Evolutionary conservation across 2,888 invertebrate genomes (phyloP).

Genomic region (Pheosia tremula): DNA sequence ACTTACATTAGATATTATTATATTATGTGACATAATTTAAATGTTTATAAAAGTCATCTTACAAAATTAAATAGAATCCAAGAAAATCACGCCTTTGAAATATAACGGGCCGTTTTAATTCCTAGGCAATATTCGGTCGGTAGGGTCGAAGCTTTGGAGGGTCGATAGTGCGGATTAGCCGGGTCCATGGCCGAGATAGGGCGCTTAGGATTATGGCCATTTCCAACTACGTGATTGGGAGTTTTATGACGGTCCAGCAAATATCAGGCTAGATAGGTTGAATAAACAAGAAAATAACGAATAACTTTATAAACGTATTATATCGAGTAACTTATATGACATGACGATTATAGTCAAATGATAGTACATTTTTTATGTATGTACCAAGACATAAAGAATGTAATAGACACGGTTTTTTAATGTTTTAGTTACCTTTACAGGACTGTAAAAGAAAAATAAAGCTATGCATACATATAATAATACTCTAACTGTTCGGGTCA

Average conservation of each 20-base stretch:
- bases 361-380: too few relatives aligned
- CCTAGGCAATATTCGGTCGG: conserved; percentile 13
- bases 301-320: not conserved
- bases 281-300: not conserved
- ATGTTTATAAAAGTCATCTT: too few relatives aligned
- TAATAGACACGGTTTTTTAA: too few relatives aligned
- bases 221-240: conserved; percentile 54
- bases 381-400: too few relatives aligned
- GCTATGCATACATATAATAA: too few relatives aligned
- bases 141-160: conserved; percentile 20
- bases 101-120: conserved; percentile 7
- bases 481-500: too few relatives aligned
- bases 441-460: too few relatives aligned
- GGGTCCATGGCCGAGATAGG: conserved; percentile 25
- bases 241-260: conserved; percentile 49
- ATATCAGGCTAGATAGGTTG: conserved; percentile 40
- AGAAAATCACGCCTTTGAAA: not conserved
- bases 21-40: too few relatives aligned
- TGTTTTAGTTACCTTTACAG: too few relatives aligned
- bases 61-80: not conserved
- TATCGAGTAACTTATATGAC: too few relatives aligned
- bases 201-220: conserved; percentile 43
- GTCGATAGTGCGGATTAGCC: conserved; percentile 38
- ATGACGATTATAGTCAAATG: too few relatives aligned
- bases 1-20: too few relatives aligned